Base-by-base conservation (phyloP, 2,797 vertebrate species). In the Momotus momota region DNA sequence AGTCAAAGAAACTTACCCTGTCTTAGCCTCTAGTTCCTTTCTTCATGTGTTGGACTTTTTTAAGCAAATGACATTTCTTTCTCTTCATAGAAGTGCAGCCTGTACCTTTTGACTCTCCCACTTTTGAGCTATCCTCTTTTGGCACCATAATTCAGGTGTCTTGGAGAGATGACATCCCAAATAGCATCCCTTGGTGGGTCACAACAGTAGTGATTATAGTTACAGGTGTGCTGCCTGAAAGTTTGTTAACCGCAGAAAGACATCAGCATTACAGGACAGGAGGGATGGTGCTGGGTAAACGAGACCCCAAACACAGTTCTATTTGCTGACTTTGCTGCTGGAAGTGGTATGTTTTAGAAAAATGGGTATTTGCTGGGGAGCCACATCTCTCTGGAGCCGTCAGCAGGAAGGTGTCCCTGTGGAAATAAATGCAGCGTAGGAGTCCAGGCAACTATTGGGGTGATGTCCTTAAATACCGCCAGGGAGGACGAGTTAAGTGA, bases 1-100 rank as follows among this genome's bases (percentile, higher is more conserved):
- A 86, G 82, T 69, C 95, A 60, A 21, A 78, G 55, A 83, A 81
- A 94, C 94, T 31, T 38, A 27, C 90, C 66, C 72, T 75, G 33
- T 41, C 46, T 33, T 66, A 29, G 12, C 54, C 27, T 9, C 7
- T 23, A 29, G 51, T 64, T 78, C n/a, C n/a, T 16, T n/a, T 22
- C 43, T 46, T 55, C 16, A 51, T 67, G 38, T 20, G 22, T 31
- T 11, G 5, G 21, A 1, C 14, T 19, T 27, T 61, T 74, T 70
- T 49, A 35, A 64, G 70, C 33, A 52, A 60, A 20, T 31, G 23
- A 29, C 51, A 23, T 7, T 8, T 90, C 18, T 66, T 81, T 35
- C 69, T 85, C 67, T 77, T 43, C 48, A 75, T 31, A 11, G 3
- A 31, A 80, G 60, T 45, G 40, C 31, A 57, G 10, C 60, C 65